These are phyloP conservation scores for Sebastes fasciatus DNA, from an alignment of 2,113 vertebrate genomes.

Conservation along the genomic window DNA sequence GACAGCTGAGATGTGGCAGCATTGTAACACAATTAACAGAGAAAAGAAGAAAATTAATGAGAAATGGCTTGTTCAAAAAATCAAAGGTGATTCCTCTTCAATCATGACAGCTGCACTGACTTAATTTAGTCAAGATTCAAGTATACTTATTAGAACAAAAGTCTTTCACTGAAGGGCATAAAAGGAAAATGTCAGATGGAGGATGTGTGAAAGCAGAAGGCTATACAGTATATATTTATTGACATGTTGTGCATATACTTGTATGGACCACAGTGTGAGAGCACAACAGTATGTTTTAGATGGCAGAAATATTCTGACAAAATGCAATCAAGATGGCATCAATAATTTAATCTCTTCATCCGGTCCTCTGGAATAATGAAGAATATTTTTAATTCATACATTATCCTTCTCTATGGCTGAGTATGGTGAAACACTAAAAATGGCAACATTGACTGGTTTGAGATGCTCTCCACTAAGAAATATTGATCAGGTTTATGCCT, in stretches of 20 bases:
- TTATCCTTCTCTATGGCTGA: not conserved
- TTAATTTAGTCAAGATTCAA: not conserved
- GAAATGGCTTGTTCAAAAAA: not conserved
- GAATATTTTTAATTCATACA: constrained; percentile 1
- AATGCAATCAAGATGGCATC: not conserved
- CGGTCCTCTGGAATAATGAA: not conserved
- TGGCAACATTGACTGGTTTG: not conserved
- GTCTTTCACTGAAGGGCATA: not conserved
- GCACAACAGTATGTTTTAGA: not conserved
- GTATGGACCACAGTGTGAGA: not conserved
- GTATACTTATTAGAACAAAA: not conserved
- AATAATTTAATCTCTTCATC: not conserved
- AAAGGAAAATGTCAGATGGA: not conserved
- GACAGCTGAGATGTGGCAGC: constrained; percentile 16
- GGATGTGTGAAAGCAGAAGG: not conserved
- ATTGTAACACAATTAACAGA: constrained; percentile 10
- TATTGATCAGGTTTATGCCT: constrained; percentile 19
- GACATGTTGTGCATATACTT: not conserved
- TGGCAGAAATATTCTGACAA: not conserved
- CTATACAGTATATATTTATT: not conserved
- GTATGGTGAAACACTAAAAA: not conserved
- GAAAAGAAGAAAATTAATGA: not conserved
- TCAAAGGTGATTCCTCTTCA: not conserved
- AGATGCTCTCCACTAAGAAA: not conserved
- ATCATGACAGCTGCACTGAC: not conserved